Conservation (phyloP, 2,888 invertebrate species). For the Microctonus aethiopoides region DNA sequence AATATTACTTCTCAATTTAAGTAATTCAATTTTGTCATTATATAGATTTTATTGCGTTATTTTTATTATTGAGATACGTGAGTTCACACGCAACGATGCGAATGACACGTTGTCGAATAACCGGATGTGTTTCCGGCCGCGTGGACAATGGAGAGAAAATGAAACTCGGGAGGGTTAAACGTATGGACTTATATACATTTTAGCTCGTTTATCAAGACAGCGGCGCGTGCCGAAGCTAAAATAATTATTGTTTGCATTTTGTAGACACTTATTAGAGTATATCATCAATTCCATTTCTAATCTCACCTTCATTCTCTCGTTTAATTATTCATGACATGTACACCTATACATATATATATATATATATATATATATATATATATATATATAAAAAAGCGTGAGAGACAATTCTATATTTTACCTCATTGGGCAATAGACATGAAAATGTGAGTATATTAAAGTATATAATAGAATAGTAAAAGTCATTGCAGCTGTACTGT, state of each 20-base stretch:
- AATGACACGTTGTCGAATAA: slow-evolving; percentile 33
- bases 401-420: not conserved
- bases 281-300: slow-evolving; percentile 35
- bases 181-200: slow-evolving; percentile 43
- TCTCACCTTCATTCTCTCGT: slow-evolving; percentile 13
- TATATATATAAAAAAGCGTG: not conserved
- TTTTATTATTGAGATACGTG: not conserved
- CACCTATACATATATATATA: not conserved
- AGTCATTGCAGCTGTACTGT: not conserved
- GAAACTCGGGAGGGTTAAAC: slow-evolving; percentile 35
- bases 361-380: not conserved
- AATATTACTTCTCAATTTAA: not conserved
- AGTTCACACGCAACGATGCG: slow-evolving; percentile 35
- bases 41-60: not conserved
- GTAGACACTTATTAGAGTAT: slow-evolving; percentile 14
- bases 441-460: not conserved
- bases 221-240: slow-evolving; percentile 43
- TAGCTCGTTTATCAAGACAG: slow-evolving; percentile 46
- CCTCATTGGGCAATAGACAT: not conserved
- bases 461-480: slow-evolving; percentile 13
- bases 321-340: slow-evolving; percentile 29
- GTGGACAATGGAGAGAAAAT: slow-evolving; percentile 41
- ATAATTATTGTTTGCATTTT: slow-evolving; percentile 34
- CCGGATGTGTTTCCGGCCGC: slow-evolving; percentile 47
- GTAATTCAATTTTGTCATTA: not conserved